These are phyloP conservation scores for Catocala nupta DNA, from an alignment of 2,888 invertebrate species.

Conservation along the genomic window DNA sequence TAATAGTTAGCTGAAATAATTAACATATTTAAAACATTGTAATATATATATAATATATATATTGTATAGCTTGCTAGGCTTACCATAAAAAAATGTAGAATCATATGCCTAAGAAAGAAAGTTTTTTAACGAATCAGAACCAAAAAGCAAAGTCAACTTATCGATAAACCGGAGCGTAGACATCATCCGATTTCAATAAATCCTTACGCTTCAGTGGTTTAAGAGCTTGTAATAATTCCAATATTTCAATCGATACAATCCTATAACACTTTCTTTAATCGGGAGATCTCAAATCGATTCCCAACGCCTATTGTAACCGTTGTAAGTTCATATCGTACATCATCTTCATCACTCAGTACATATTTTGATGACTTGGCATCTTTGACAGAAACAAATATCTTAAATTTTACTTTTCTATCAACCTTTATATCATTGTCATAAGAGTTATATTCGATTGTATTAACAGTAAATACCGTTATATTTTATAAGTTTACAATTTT, in stretches of 20 bases:
- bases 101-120: neutral
- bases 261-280: constrained; percentile 60
- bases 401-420: constrained; percentile 1
- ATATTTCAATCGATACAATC: constrained; percentile 61
- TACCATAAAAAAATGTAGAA: too few species aligned
- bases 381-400: constrained; percentile 43
- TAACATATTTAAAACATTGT: too few species aligned
- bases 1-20: too few species aligned
- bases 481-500: constrained; percentile 28
- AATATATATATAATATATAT: too few species aligned
- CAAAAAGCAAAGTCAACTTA: neutral
- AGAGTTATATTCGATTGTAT: constrained; percentile 26
- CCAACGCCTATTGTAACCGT: constrained; percentile 68
- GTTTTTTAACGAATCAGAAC: neutral
- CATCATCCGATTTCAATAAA: constrained; percentile 34
- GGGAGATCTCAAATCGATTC: constrained; percentile 70
- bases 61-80: too few species aligned
- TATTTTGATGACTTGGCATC: constrained; percentile 69
- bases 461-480: constrained; percentile 14
- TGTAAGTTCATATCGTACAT: constrained; percentile 70
- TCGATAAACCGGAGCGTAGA: neutral
- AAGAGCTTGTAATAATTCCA: constrained; percentile 55
- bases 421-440: constrained; percentile 24
- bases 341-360: constrained; percentile 62
- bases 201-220: constrained; percentile 36